Evolutionary conservation across 2,888 invertebrate species (phyloP).

Genomic region (Drosophila paucipuncta): DNA sequence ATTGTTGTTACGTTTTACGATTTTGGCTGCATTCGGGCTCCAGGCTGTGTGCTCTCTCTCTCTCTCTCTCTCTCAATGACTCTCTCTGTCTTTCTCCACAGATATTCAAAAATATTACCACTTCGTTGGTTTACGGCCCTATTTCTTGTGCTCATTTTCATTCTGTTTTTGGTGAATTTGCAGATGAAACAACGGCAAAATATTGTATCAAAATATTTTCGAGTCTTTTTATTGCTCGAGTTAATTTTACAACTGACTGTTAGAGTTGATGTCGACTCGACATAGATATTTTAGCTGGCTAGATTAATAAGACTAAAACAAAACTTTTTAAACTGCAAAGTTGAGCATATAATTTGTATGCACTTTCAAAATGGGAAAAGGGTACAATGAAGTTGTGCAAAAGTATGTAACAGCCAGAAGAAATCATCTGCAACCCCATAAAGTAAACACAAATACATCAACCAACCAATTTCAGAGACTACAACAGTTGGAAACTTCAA

Average conservation of each 20-base stretch:
- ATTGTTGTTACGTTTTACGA: conserved; percentile 80
- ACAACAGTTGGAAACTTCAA: neutral
- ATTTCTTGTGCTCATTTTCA: conserved; percentile 37
- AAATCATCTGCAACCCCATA: neutral
- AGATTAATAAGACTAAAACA: neutral
- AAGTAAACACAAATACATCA: neutral
- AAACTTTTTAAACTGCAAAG: neutral
- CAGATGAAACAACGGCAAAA: conserved; percentile 27
- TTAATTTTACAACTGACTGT: conserved; percentile 60
- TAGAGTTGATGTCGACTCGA: conserved; percentile 14
- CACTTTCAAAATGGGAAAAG: neutral
- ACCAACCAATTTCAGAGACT: neutral
- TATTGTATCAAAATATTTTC: conserved; percentile 64
- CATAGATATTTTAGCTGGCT: neutral
- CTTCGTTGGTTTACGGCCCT: conserved; percentile 47
- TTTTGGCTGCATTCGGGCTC: conserved; percentile 39
- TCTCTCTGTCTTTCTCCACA: conserved; percentile 25
- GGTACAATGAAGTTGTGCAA: neutral
- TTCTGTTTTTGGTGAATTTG: conserved; percentile 37
- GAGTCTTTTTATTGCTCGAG: conserved; percentile 55
- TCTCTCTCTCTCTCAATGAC: conserved; percentile 2
- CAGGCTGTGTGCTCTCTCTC: conserved; percentile 2
- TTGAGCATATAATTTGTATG: neutral
- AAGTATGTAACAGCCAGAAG: neutral
- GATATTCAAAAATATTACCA: conserved; percentile 66